These are phyloP conservation scores for Diceros bicornis DNA, from an alignment of 2,797 vertebrate species.

Conservation along the genomic window DNA sequence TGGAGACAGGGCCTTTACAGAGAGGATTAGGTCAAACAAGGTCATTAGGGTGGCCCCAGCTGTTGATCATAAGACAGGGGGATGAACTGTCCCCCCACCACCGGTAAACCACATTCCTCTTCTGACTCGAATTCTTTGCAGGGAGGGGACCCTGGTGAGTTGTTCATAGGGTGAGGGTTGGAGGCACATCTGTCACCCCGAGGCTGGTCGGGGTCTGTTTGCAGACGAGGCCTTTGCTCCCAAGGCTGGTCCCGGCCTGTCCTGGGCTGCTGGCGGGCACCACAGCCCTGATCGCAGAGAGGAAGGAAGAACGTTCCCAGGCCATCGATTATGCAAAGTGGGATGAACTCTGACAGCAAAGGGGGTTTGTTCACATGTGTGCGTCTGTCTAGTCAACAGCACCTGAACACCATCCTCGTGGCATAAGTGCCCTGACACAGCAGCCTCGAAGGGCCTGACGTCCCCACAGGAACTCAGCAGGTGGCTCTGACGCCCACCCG, in stretches of 20 bases:
- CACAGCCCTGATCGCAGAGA: not conserved
- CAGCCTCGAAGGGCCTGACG: not conserved
- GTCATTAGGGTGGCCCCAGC: not conserved
- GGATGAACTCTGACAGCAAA: not conserved
- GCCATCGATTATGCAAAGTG: fast-evolving
- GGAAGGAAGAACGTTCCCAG: not conserved
- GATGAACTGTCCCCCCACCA: not conserved
- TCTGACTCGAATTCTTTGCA: not conserved
- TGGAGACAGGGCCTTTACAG: not conserved
- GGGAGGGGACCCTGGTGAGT: not conserved
- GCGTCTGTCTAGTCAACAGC: not conserved
- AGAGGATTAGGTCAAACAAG: not conserved
- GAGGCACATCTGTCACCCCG: not conserved
- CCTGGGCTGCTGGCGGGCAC: not conserved
- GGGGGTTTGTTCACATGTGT: not conserved
- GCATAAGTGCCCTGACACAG: not conserved
- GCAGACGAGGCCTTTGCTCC: not conserved
- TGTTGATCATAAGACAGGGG: not conserved
- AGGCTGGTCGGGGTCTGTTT: not conserved
- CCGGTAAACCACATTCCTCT: not conserved
- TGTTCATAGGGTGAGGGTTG: not conserved
- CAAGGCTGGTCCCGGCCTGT: not conserved
- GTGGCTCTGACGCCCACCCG: not conserved
- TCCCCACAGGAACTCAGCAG: not conserved
- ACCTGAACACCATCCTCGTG: not conserved